Evolutionary conservation across 2,113 vertebrate genomes (phyloP).

Genomic region (Cromileptes altivelis): DNA sequence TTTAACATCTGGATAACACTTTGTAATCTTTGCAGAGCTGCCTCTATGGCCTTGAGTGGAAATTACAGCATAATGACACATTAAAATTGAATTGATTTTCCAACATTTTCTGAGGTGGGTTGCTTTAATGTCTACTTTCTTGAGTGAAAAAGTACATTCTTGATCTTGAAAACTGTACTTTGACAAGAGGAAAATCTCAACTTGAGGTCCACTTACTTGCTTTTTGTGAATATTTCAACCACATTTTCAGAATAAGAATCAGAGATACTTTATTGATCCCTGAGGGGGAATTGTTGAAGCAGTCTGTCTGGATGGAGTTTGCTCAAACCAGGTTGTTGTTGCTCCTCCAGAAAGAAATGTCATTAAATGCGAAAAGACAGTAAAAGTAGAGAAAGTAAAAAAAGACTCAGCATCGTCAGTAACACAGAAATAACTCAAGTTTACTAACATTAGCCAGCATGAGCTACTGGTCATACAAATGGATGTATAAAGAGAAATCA

Average conservation of each 20-base stretch:
- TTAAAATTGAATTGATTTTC: neutral
- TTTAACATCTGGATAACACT: too few relatives aligned
- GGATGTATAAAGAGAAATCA: too few relatives aligned
- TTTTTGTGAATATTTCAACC: neutral
- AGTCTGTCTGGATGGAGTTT: neutral
- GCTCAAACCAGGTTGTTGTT: neutral
- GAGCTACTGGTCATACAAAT: neutral
- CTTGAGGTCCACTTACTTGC: neutral
- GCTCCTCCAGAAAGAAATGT: neutral
- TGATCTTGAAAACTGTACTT: neutral
- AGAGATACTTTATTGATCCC: too few relatives aligned
- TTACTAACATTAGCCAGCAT: neutral
- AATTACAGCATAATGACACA: neutral
- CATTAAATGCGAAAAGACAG: neutral
- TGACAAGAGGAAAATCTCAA: neutral
- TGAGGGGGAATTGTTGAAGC: too few relatives aligned
- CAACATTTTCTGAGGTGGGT: neutral
- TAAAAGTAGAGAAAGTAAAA: neutral
- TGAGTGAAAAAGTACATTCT: neutral
- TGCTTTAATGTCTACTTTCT: neutral
- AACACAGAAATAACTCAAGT: neutral
- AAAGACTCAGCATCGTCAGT: neutral
- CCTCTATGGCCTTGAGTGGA: neutral
- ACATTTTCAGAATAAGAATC: neutral
- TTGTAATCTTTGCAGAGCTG: neutral